Base-by-base conservation (phyloP, 2,797 vertebrate genomes). In the Helicolenus hilgendorfi region DNA sequence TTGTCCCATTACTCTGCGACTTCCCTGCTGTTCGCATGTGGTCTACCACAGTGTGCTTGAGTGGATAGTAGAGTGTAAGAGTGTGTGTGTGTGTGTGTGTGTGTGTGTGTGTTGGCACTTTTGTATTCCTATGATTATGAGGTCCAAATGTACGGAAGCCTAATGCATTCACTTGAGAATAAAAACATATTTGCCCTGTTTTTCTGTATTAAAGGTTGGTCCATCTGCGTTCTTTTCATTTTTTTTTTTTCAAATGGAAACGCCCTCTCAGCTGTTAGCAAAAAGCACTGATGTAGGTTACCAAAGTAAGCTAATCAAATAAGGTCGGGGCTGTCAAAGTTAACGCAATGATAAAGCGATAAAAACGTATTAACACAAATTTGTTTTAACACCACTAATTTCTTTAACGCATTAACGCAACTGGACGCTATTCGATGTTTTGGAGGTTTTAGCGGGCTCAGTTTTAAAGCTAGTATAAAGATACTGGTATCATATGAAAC, bases 1-100 rank as follows among this genome's bases (percentile, higher is more conserved):
- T 97, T 92, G 93, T 92, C 84, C 95, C 92, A 95, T 97, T 97
- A 97, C 89, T 89, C 86, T 88, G 84, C 72, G 83, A 95, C 93
- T 96, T 94, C 88, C 90, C 88, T 75, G 89, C 93, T 92, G 92
- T 93, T 92, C 86, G 85, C 77, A 89, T 81, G 82, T 91, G 79
- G 90, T 93, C 87, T 71, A 87, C 77, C 81, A 79, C 76, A 88
- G 79, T 87, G 89, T 78, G 77, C 70, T 73, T 49, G 59, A 85
- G 84, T 72, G 76, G 86, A 77, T 75, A 83, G 77, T 68, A 55
- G 62, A 67, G 72, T 73, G 36, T 88, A 11, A 74, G 45, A 81
- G 60, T 79, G 72, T 77, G 35, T 75, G 64, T 55, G 56, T 11
- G n/a, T 63, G 24, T 74, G 31, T 55, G 35, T 58, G 26, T 49